Evolutionary conservation across 2,113 vertebrate genomes (phyloP).

Genomic region (Mystacornis crossleyi): DNA sequence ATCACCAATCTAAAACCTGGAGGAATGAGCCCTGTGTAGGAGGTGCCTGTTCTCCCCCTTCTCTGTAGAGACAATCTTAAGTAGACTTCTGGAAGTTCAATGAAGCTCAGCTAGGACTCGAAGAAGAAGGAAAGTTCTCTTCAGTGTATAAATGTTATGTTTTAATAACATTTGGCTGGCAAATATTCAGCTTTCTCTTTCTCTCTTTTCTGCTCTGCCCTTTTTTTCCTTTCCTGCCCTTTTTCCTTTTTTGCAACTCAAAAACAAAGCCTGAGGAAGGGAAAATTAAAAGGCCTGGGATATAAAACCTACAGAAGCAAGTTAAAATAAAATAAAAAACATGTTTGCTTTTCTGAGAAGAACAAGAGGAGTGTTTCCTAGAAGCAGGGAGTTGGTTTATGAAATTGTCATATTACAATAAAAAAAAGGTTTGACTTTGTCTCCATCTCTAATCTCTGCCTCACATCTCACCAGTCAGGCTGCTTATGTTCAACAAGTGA

Average conservation of each 20-base stretch:
- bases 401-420: background rate
- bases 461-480: background rate
- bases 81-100: background rate
- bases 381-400: background rate
- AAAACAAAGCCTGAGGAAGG: conserved; percentile 17
- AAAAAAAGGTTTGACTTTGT: background rate
- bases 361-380: background rate
- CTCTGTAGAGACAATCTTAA: background rate
- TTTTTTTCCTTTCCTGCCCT: conserved; percentile 19
- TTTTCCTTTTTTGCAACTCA: conserved; percentile 1
- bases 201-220: background rate
- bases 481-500: background rate
- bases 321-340: background rate
- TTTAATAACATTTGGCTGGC: conserved; percentile 10
- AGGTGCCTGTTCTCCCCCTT: background rate
- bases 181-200: conserved; percentile 16
- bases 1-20: background rate
- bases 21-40: background rate
- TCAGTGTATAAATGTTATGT: background rate
- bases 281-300: background rate
- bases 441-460: background rate
- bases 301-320: conserved; percentile 21
- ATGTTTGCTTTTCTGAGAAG: conserved; percentile 9
- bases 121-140: background rate
- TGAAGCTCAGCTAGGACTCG: background rate